Conservation (phyloP, 2,113 vertebrate species). For the Nematolebias whitei region DNA sequence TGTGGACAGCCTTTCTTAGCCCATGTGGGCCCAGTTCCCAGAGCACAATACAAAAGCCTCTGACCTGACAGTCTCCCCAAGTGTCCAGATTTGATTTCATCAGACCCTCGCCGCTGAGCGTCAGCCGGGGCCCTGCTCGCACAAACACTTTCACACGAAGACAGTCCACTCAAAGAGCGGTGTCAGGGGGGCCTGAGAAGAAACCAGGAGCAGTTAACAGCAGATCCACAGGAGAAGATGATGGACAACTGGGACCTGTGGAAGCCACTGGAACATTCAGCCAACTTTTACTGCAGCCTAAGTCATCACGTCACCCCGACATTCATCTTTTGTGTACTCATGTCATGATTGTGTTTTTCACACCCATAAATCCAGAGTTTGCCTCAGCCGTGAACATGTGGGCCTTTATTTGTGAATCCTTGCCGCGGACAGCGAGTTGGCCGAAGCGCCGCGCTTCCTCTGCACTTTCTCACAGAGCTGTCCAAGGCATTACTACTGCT, state of each 20-base stretch:
- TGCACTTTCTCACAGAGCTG: constrained; percentile 66
- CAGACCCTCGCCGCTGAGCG: constrained; percentile 57
- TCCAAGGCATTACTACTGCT: constrained; percentile 71
- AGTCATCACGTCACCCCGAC: constrained; percentile 42
- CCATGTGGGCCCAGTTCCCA: constrained; percentile 58
- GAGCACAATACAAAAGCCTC: constrained; percentile 58
- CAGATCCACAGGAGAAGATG: constrained; percentile 47
- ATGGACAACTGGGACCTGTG: constrained; percentile 44
- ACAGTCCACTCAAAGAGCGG: constrained; percentile 43
- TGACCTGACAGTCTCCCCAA: constrained; percentile 48
- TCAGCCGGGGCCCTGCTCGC: constrained; percentile 34
- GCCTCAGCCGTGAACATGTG: constrained; percentile 25
- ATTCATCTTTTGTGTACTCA: constrained; percentile 11
- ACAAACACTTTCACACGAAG: constrained; percentile 45
- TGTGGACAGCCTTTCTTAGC: constrained; percentile 66
- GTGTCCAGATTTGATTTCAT: constrained; percentile 59
- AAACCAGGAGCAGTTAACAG: constrained; percentile 63
- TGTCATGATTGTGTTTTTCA: neutral
- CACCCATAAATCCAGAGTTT: constrained; percentile 45
- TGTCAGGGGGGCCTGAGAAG: constrained; percentile 58
- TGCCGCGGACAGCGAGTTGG: constrained; percentile 62
- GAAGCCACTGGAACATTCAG: constrained; percentile 45
- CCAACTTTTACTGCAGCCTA: constrained; percentile 31
- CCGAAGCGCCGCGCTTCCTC: constrained; percentile 52
- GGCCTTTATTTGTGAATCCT: constrained; percentile 59